These are phyloP conservation scores for Clistopyga incitator DNA, from an alignment of 2,888 invertebrate species.

Conservation along the genomic window DNA sequence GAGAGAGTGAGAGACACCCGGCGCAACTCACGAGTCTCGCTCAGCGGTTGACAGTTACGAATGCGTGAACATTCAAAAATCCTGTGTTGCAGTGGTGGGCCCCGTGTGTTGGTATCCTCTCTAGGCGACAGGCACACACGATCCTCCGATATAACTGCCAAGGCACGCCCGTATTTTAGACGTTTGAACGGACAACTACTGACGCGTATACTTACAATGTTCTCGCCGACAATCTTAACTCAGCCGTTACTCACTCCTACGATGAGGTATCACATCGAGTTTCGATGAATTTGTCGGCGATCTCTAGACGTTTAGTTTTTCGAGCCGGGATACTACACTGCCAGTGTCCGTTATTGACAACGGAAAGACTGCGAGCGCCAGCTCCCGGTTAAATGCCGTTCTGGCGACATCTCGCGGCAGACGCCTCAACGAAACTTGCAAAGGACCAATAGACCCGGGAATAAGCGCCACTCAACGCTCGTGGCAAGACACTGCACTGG, in stretches of 20 bases:
- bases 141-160: slow-evolving; percentile 55
- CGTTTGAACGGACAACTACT: slow-evolving; percentile 19
- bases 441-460: not conserved
- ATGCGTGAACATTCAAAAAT: slow-evolving; percentile 77
- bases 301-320: slow-evolving; percentile 73
- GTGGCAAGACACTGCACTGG: not conserved
- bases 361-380: slow-evolving; percentile 79
- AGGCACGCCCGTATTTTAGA: slow-evolving; percentile 73
- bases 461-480: not conserved
- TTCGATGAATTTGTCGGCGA: slow-evolving; percentile 48
- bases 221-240: not conserved
- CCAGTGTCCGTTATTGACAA: slow-evolving; percentile 82
- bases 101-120: slow-evolving; percentile 56
- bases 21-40: slow-evolving; percentile 43
- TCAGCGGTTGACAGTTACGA: slow-evolving; percentile 77
- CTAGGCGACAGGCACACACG: slow-evolving; percentile 49
- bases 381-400: slow-evolving; percentile 70
- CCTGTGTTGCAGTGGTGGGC: slow-evolving; percentile 66
- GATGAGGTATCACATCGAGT: slow-evolving; percentile 33
- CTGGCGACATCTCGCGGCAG: slow-evolving; percentile 70
- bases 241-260: slow-evolving; percentile 5
- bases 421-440: not conserved
- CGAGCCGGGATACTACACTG: slow-evolving; percentile 77
- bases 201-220: not conserved
- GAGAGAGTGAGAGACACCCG: slow-evolving; percentile 20